Base-by-base conservation (phyloP, 2,888 invertebrate genomes). In the Ormyrus pomaceus region DNA sequence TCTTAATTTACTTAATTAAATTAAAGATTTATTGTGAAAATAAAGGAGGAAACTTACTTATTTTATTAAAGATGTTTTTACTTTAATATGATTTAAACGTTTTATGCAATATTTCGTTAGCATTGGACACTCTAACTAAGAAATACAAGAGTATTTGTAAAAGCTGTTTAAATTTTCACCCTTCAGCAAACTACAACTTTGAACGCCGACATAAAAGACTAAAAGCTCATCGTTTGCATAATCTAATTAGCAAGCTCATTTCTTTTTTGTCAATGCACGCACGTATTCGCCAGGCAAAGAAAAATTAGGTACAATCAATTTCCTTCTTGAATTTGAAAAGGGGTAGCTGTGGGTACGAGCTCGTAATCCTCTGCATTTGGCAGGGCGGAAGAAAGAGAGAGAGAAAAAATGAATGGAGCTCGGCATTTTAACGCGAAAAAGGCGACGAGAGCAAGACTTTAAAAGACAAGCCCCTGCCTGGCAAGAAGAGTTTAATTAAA, bases 401-500 rank as follows among this genome's bases (percentile, higher is more conserved):
- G 2, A 59, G 6, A 51, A 46, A 51, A 59, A 58, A 53, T 51
- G 71, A 53, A 55, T 55, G 13, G 45, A 46, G 46, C 59, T 56
- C 65, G 66, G 51, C 62, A 50, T 69, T 69, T 58, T 74, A 69
- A 45, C 62, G 56, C 7, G 34, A 66, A 56, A 74, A 71, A 69
- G 46, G 34, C 65, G 66, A 73, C n/a, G 53, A 70, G 55, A 72
- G 56, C 45, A 66, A 77, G 72, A 68, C 50, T 56, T 73, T 73
- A 62, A 73, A 80, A 76, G 76, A 80, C 76, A 66, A 61, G 50
- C 55, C 51, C 34, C 69, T 50, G 62, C 13, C 9, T 5, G 55
- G 13, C 50, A 46, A 61, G 70, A 13, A 74, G 74, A 34, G 55
- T 81, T 82, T 82, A 82, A 82, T 81, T 82, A 82, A 82, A 81